phyloP scores from a whole-genome alignment of 2,113 vertebrate genomes.

The Haemorhous mexicanus region DNA sequence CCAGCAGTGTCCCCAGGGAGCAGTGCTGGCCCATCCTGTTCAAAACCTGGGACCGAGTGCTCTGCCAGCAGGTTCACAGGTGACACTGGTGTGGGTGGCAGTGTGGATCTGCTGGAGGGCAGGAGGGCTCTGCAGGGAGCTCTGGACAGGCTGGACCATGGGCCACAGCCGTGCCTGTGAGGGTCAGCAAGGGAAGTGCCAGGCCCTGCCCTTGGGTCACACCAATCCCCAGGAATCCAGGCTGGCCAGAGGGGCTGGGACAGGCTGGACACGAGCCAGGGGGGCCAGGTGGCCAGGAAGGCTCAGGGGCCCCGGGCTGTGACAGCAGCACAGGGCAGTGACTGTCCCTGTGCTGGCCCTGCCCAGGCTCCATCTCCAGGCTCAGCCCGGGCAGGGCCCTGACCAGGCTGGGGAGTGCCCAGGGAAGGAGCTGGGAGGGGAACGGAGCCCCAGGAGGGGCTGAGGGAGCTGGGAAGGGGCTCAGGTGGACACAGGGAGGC shows the following conservation, averaged over 20 bases:
- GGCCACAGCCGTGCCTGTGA: accelerated
- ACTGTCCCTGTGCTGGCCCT: not conserved
- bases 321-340: not conserved
- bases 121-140: not conserved
- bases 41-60: accelerated
- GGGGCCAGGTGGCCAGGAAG: not conserved
- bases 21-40: not conserved
- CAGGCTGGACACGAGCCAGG: not conserved
- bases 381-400: not conserved
- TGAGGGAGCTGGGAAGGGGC: too few species aligned
- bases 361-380: not conserved
- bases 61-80: too few species aligned
- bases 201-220: not conserved
- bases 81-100: not conserved
- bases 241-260: not conserved
- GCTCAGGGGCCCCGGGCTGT: too few species aligned
- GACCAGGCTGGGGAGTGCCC: not conserved
- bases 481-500: too few species aligned
- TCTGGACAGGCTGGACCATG: not conserved
- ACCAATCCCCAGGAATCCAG: not conserved
- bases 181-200: not conserved
- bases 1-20: not conserved
- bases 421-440: too few species aligned
- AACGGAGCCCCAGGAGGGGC: too few species aligned
- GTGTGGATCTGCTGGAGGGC: not conserved